These are phyloP conservation scores for Gnatocerus cornutus DNA, from an alignment of 2,888 invertebrate species.

Conservation along the genomic window DNA sequence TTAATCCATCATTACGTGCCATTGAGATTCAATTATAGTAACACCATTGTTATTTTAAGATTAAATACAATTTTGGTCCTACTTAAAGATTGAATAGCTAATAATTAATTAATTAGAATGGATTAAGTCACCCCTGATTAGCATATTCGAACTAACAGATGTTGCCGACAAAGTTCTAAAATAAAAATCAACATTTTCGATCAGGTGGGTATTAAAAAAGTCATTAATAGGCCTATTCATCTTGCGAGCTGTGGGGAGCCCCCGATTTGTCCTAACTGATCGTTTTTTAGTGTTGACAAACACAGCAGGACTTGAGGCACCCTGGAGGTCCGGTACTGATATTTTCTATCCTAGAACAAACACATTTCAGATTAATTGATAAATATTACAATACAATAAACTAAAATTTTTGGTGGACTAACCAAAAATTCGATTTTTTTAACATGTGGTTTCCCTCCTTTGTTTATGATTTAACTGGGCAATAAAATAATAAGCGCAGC, in stretches of 20 bases:
- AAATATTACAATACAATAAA: too few relatives aligned
- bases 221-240: conserved; percentile 59
- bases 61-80: too few relatives aligned
- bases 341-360: neutral
- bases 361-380: too few relatives aligned
- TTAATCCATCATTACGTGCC: too few relatives aligned
- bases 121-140: too few relatives aligned
- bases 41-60: too few relatives aligned
- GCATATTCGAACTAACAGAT: neutral
- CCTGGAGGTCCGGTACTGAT: neutral
- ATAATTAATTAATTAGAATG: neutral
- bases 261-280: conserved; percentile 60
- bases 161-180: conserved; percentile 10
- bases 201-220: conserved; percentile 51
- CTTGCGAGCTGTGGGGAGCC: conserved; percentile 57
- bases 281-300: conserved; percentile 58
- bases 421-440: too few relatives aligned
- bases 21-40: too few relatives aligned
- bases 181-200: conserved; percentile 29
- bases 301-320: conserved; percentile 48
- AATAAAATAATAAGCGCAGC: conserved; percentile 41
- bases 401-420: too few relatives aligned
- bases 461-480: conserved; percentile 22
- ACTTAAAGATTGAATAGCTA: too few relatives aligned
- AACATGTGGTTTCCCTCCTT: neutral